These are phyloP conservation scores for Tyto alba DNA, from an alignment of 2,113 vertebrate species.

Conservation along the genomic window DNA sequence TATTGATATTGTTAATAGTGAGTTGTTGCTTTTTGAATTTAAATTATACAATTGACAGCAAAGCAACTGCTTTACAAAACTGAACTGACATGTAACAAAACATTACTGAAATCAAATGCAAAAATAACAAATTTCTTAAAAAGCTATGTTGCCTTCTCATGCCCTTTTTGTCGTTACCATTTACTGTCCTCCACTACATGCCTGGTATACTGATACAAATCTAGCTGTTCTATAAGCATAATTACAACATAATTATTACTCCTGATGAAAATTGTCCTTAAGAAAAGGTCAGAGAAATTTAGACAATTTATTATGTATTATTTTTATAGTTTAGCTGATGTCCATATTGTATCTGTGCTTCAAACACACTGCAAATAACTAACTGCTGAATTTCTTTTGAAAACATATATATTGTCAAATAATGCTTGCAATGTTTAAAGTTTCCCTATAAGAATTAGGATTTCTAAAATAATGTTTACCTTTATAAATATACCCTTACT, in stretches of 20 bases:
- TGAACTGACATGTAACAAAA: background rate
- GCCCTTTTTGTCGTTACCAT: background rate
- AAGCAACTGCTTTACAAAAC: background rate
- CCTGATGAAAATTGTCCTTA: background rate
- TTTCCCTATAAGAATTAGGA: background rate
- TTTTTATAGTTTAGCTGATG: background rate
- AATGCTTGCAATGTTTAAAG: background rate
- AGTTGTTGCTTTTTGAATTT: background rate
- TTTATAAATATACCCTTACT: background rate
- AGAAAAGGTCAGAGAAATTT: background rate
- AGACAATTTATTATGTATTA: background rate
- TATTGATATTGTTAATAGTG: background rate
- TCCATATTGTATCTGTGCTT: background rate
- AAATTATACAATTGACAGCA: background rate
- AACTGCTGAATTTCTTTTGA: background rate
- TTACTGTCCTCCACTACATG: background rate
- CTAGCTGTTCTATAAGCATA: background rate
- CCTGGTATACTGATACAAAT: background rate
- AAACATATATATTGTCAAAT: background rate
- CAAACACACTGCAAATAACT: background rate
- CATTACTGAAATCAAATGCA: background rate
- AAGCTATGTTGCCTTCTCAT: background rate
- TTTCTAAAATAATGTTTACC: background rate
- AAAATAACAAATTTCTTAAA: background rate
- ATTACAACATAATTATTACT: background rate